Percentiles rank a stretch among this genome's conserved stretches.
Evolutionary conservation across 2,888 invertebrate species (phyloP).

Genomic region (Odontocerum albicorne): DNA sequence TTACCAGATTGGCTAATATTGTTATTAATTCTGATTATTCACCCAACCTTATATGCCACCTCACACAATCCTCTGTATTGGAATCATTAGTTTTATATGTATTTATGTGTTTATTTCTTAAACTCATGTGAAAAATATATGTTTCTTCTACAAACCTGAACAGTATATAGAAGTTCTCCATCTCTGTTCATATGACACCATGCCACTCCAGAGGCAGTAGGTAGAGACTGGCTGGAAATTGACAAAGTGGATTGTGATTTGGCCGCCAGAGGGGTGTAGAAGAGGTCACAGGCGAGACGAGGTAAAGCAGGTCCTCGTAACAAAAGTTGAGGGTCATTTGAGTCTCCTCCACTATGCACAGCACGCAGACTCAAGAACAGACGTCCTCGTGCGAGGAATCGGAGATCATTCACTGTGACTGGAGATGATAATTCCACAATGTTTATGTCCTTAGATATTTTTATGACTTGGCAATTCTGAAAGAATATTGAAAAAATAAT

Average conservation of each 20-base stretch:
- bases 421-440: constrained; percentile 78
- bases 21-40: no score
- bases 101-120: no score
- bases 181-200: constrained; percentile 79
- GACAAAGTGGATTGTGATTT: constrained; percentile 58
- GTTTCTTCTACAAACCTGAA: constrained; percentile 61
- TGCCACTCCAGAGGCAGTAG: constrained; percentile 67
- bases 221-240: no score
- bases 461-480: constrained; percentile 65
- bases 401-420: constrained; percentile 73
- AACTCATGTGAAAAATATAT: no score
- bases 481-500: constrained; percentile 37
- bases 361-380: constrained; percentile 63
- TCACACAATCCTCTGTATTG: no score
- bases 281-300: constrained; percentile 77
- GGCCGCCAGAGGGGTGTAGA: constrained; percentile 57
- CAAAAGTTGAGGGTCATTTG: constrained; percentile 66
- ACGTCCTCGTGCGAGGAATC: constrained; percentile 76
- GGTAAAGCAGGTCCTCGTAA: constrained; percentile 74
- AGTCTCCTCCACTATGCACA: constrained; percentile 43
- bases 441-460: constrained; percentile 77
- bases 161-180: constrained; percentile 76
- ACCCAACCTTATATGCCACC: no score
- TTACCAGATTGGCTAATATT: no score
- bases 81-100: no score